A percentile compares a stretch with the other conserved stretches of the same genome.
These are phyloP conservation scores for Nymphicus hollandicus DNA, from an alignment of 2,113 vertebrate genomes.

Conservation along the genomic window DNA sequence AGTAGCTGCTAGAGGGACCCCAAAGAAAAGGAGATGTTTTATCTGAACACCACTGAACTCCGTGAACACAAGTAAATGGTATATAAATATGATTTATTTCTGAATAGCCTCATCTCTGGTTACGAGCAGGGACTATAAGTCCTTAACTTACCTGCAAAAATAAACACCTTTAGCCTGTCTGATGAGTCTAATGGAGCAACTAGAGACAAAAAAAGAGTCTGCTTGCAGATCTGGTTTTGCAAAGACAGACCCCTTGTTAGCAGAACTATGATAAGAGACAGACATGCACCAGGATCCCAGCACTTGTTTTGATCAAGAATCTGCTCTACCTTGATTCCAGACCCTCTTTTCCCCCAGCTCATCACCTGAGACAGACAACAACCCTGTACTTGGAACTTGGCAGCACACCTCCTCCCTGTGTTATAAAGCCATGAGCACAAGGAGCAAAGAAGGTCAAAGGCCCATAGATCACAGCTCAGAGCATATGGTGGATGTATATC, in stretches of 20 bases:
- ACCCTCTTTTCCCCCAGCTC: not conserved
- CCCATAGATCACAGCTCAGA: not conserved
- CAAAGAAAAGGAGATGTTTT: not conserved
- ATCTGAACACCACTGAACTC: not conserved
- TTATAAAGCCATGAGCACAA: not conserved
- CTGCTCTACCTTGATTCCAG: not conserved
- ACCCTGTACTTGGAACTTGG: accelerated
- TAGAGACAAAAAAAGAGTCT: not conserved
- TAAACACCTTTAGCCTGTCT: not conserved
- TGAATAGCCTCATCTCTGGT: not conserved
- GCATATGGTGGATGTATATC: not conserved
- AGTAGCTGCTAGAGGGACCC: not conserved
- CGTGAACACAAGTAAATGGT: not conserved
- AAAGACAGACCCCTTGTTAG: not conserved
- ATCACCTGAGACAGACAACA: not conserved
- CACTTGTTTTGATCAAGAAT: not conserved
- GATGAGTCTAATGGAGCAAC: not conserved
- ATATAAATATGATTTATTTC: not conserved
- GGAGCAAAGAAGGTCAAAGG: not conserved
- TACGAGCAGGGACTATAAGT: not conserved
- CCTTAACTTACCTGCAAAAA: not conserved
- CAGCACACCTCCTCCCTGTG: not conserved
- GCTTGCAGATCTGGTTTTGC: not conserved
- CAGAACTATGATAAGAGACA: not conserved
- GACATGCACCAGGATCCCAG: not conserved